Evolutionary conservation across 2,113 vertebrate species (phyloP).

Genomic region (Hyperoodon ampullatus): DNA sequence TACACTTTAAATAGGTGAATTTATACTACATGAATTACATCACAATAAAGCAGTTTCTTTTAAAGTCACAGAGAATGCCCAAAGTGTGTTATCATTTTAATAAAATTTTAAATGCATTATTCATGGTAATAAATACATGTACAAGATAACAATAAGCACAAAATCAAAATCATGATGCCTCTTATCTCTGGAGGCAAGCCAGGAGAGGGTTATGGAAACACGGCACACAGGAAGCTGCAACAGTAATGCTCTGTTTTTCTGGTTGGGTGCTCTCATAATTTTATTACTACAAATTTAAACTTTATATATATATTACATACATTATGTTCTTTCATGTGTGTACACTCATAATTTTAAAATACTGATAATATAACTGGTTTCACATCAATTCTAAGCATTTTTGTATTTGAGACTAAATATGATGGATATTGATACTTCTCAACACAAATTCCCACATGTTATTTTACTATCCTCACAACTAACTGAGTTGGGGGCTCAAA

Average conservation of each 20-base stretch:
- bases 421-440: background rate
- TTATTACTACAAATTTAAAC: background rate
- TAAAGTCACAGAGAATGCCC: background rate
- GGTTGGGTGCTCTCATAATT: background rate
- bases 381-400: background rate
- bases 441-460: background rate
- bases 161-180: background rate
- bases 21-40: background rate
- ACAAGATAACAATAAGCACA: background rate
- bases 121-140: background rate
- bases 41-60: background rate
- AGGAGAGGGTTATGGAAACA: background rate
- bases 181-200: background rate
- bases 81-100: background rate
- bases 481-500: background rate
- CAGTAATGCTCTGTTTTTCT: background rate
- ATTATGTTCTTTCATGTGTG: background rate
- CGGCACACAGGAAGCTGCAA: rapidly evolving
- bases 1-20: background rate
- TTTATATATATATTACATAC: background rate
- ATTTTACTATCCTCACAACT: background rate
- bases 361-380: background rate
- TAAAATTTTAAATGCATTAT: background rate
- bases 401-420: background rate
- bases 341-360: background rate